Base-by-base conservation (phyloP, 2,113 vertebrate species). In the Cephalopterus ornatus region DNA sequence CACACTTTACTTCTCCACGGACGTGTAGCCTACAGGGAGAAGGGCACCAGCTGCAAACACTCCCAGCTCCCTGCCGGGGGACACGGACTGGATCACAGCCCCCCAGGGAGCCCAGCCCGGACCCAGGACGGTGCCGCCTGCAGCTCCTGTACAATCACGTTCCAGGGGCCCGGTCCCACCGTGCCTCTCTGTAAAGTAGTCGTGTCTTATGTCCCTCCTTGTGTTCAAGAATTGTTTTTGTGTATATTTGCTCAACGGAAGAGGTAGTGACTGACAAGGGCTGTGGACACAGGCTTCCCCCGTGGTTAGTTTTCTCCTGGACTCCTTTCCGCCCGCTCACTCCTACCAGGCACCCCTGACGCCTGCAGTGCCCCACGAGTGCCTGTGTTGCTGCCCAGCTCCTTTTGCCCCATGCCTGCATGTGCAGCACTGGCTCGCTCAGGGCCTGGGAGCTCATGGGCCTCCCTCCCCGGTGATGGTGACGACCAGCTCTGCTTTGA, bases 1-100 rank as follows among this genome's bases (percentile, higher is more conserved):
- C 98, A 99, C 99, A 73, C 99, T 99, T 95, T 99, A 99, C 98
- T 99, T 99, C 97, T 99, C 99, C 97, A 99, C 99, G n/a, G 99
- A 99, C 27, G 99, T 99, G 97, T 99, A 99, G 98, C 97, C 74
- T 62, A 82, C 85, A 23, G 46, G 80, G 82, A 90, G 95, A 85
- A 88, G 63, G 63, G 71, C 86, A 66, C 88, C 89, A 79, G 95
- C 93, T 77, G 93, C 85, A 88, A 89, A 84, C 91, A 73, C 82
- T 80, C 55, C 80, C 92, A 85, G 85, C 91, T 94, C 91, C 82
- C 92, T 10, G 85, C 81, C 18, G 62, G 92, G 95, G 75, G 72
- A 84, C 95, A 55, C 3, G 26, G 96, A 97, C 97, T 96, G 92
- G 79, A 93, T 50, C 10, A 3, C 66, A 55, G 86, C 35, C 65